These are phyloP conservation scores for Argopecten irradians DNA, from an alignment of 1,140 invertebrate genomes.

Conservation along the genomic window DNA sequence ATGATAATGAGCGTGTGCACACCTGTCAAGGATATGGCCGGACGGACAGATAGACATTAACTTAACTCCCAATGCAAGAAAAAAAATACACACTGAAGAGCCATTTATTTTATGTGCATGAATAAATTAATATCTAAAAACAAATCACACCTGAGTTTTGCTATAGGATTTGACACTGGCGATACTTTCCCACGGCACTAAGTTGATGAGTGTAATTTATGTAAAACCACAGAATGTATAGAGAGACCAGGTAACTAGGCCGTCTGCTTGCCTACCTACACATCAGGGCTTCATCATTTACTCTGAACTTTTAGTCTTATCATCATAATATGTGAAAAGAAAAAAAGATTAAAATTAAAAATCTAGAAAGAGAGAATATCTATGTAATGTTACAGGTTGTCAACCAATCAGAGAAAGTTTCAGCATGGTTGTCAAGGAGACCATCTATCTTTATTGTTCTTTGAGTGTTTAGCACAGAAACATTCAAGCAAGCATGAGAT, in stretches of 20 bases:
- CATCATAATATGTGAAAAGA: not conserved
- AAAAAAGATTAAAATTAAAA: not conserved
- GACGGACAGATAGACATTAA: not conserved
- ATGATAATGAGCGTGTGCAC: not conserved
- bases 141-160: constrained; percentile 20
- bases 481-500: not conserved
- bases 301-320: not conserved
- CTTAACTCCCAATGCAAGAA: not conserved
- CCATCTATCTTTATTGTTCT: not conserved
- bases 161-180: constrained; percentile 1
- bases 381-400: not conserved
- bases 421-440: not conserved
- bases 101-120: constrained; percentile 22
- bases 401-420: not conserved
- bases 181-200: not conserved
- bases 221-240: not conserved
- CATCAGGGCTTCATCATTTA: not conserved
- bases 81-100: not conserved
- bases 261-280: not conserved
- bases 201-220: constrained; percentile 3
- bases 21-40: not conserved
- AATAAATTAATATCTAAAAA: constrained; percentile 24
- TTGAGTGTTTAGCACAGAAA: not conserved
- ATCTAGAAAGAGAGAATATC: not conserved
- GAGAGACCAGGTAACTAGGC: not conserved